Conservation (phyloP, 2,797 vertebrate species). For the Gallirallus australis region DNA sequence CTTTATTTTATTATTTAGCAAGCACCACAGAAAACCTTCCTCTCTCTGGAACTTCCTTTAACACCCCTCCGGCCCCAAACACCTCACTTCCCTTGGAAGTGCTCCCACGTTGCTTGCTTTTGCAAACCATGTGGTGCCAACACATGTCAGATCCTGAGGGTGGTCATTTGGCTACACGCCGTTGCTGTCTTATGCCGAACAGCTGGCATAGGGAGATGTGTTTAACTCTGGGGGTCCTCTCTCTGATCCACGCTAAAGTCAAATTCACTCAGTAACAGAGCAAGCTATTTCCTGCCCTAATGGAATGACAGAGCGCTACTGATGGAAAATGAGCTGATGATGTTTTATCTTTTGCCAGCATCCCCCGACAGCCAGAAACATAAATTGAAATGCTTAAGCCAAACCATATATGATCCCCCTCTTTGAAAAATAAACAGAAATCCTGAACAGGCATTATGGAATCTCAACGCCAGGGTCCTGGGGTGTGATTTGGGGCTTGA, state of each 20-base stretch:
- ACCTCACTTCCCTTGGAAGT: slow-evolving; percentile 24
- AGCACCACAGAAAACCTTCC: background rate
- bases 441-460: slow-evolving; percentile 36
- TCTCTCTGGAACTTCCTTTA: slow-evolving; percentile 2
- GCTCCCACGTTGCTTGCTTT: background rate
- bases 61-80: background rate
- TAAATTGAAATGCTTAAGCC: slow-evolving; percentile 63
- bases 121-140: slow-evolving; percentile 36
- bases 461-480: slow-evolving; percentile 27
- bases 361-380: slow-evolving; percentile 54
- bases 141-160: background rate
- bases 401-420: slow-evolving; percentile 43
- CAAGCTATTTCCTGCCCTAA: slow-evolving; percentile 66
- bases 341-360: slow-evolving; percentile 70
- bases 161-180: slow-evolving; percentile 23
- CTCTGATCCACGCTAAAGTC: slow-evolving; percentile 41
- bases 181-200: slow-evolving; percentile 1
- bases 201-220: slow-evolving; percentile 40
- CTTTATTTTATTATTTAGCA: background rate
- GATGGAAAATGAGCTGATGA: slow-evolving; percentile 68
- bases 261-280: slow-evolving; percentile 61
- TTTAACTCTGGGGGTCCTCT: slow-evolving; percentile 43
- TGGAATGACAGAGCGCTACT: slow-evolving; percentile 66
- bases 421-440: slow-evolving; percentile 63
- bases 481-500: slow-evolving; percentile 28